These are phyloP conservation scores for Drosophila ogumai DNA, from an alignment of 1,140 invertebrate species.

Conservation along the genomic window DNA sequence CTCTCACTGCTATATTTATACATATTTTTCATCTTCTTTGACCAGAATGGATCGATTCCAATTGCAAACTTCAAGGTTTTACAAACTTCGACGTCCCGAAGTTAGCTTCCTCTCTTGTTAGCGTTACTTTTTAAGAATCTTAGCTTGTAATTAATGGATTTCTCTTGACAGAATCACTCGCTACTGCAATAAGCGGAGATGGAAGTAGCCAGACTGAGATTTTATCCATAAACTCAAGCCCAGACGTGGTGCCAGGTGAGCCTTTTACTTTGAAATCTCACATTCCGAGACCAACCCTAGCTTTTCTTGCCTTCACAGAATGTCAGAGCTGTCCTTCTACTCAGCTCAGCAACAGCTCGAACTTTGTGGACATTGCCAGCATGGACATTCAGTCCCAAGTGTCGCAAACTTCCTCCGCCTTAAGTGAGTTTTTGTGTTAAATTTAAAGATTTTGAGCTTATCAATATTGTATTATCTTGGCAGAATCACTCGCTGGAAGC, in stretches of 20 bases:
- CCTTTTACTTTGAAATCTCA: too few species aligned
- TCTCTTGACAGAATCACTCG: neutral
- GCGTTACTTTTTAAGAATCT: neutral
- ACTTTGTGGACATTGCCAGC: constrained; percentile 15
- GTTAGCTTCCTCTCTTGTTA: too few species aligned
- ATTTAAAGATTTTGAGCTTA: neutral
- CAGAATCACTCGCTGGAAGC: neutral
- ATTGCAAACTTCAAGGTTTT: too few species aligned
- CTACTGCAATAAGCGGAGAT: neutral
- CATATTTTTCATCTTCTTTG: too few species aligned
- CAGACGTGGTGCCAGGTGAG: neutral
- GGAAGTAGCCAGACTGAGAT: neutral
- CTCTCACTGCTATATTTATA: too few species aligned
- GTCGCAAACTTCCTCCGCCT: too few species aligned
- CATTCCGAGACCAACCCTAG: too few species aligned
- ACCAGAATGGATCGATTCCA: too few species aligned
- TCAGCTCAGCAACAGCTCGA: neutral
- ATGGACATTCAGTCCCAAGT: too few species aligned
- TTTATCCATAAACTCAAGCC: neutral
- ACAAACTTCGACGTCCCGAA: too few species aligned
- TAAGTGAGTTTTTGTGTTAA: constrained; percentile 12
- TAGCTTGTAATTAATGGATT: neutral
- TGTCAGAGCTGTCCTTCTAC: constrained; percentile 1
- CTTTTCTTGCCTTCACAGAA: neutral
- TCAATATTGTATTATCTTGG: neutral